Conservation (phyloP, 1,140 invertebrate species). For the Hormaphis cornu region DNA sequence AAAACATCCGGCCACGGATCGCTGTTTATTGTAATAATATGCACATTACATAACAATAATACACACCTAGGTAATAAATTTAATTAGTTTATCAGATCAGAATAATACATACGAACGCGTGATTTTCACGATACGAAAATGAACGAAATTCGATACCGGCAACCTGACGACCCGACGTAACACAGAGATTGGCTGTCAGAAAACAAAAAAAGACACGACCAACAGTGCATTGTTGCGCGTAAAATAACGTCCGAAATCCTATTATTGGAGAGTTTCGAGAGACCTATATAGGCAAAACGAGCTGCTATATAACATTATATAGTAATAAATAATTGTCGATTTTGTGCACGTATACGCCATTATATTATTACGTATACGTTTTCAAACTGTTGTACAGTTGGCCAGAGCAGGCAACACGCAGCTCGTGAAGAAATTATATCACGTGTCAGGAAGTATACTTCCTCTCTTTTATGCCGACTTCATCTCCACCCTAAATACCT, state of each 20-base stretch:
- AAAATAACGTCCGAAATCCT: background rate
- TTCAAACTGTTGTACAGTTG: conserved; percentile 21
- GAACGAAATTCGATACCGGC: background rate
- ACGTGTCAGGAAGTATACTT: conserved; percentile 33
- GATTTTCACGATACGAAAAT: too few species aligned
- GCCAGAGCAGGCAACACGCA: too few species aligned
- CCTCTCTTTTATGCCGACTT: conserved; percentile 31
- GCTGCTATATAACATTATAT: too few species aligned
- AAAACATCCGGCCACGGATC: background rate
- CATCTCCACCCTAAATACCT: conserved; percentile 31
- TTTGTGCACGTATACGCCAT: conserved; percentile 25
- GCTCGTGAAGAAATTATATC: conserved; percentile 31
- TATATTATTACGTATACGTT: conserved; percentile 26
- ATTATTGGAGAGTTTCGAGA: conserved; percentile 10
- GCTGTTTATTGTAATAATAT: background rate
- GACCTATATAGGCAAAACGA: background rate
- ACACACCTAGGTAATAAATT: background rate
- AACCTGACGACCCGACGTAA: background rate
- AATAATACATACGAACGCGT: background rate
- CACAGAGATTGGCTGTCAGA: background rate
- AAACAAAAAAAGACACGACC: background rate
- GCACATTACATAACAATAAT: too few species aligned
- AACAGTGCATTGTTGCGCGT: background rate
- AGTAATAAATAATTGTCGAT: conserved; percentile 20
- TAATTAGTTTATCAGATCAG: conserved; percentile 1